These are phyloP conservation scores for Lochmaea capreae DNA, from an alignment of 2,888 invertebrate species.

Conservation along the genomic window DNA sequence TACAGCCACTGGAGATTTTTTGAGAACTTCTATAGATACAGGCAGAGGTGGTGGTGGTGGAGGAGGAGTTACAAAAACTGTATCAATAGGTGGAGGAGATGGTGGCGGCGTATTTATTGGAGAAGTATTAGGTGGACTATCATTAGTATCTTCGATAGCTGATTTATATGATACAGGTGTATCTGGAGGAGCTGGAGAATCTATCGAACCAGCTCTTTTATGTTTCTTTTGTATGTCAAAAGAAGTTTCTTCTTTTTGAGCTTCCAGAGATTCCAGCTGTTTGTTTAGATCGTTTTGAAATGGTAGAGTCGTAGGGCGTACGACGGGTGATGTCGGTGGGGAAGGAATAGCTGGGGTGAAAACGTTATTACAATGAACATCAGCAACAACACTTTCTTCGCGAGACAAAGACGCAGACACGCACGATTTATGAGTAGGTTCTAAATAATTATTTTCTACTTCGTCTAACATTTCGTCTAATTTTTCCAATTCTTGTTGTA, in stretches of 20 bases:
- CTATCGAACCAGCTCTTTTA: conserved; percentile 9
- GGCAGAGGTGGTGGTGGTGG: conserved; percentile 37
- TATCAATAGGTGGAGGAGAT: conserved; percentile 4
- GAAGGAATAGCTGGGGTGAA: conserved; percentile 43
- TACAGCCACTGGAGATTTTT: neutral
- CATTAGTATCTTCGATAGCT: neutral
- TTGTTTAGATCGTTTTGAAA: neutral
- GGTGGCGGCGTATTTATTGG: conserved; percentile 32
- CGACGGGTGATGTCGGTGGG: neutral
- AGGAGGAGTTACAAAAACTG: conserved; percentile 8
- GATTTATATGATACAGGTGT: conserved; percentile 24
- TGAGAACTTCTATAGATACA: neutral
- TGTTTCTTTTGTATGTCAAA: neutral
- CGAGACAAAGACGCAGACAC: conserved; percentile 47
- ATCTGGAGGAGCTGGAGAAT: conserved; percentile 31
- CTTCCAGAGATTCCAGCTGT: neutral
- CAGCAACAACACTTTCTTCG: conserved; percentile 70
- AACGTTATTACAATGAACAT: conserved; percentile 70
- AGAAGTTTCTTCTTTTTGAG: conserved; percentile 1
- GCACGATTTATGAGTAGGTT: conserved; percentile 52
- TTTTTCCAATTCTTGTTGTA: conserved; percentile 48
- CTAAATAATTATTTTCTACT: conserved; percentile 39
- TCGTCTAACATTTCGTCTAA: conserved; percentile 52
- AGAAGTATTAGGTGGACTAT: neutral
- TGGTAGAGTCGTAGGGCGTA: neutral